Evolutionary conservation across 2,113 vertebrate genomes (phyloP).

Genomic region (Ardeotis arabs): DNA sequence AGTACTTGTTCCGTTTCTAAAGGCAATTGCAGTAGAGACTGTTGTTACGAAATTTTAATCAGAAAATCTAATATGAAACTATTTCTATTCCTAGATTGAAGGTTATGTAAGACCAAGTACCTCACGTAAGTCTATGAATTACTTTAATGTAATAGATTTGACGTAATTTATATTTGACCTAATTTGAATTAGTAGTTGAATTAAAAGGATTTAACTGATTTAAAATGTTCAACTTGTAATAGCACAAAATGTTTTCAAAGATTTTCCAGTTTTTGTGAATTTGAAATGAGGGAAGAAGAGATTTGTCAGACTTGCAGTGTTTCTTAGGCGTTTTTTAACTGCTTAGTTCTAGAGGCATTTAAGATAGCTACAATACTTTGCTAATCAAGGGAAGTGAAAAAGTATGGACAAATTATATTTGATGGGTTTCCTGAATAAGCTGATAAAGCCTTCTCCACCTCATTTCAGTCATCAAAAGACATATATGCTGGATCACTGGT

Average conservation of each 20-base stretch:
- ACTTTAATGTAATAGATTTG: not conserved
- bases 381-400: not conserved
- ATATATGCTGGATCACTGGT: not conserved
- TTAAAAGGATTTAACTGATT: not conserved
- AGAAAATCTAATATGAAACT: not conserved
- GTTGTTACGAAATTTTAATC: not conserved
- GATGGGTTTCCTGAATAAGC: not conserved
- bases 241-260: not conserved
- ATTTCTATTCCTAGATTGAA: slow-evolving; percentile 10
- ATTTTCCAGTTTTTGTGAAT: not conserved
- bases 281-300: not conserved
- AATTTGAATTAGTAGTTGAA: not conserved
- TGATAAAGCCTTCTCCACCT: not conserved
- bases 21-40: not conserved
- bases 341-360: not conserved
- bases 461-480: not conserved
- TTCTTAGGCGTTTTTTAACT: not conserved
- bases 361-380: not conserved
- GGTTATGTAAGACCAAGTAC: not conserved
- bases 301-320: not conserved
- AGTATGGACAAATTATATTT: not conserved
- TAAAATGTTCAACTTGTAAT: not conserved
- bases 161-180: not conserved
- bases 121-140: slow-evolving; percentile 39
- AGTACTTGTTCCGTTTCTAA: not conserved